Evolutionary conservation across 1,140 invertebrate genomes (phyloP).

Genomic region (Rhizoglyphus robini): DNA sequence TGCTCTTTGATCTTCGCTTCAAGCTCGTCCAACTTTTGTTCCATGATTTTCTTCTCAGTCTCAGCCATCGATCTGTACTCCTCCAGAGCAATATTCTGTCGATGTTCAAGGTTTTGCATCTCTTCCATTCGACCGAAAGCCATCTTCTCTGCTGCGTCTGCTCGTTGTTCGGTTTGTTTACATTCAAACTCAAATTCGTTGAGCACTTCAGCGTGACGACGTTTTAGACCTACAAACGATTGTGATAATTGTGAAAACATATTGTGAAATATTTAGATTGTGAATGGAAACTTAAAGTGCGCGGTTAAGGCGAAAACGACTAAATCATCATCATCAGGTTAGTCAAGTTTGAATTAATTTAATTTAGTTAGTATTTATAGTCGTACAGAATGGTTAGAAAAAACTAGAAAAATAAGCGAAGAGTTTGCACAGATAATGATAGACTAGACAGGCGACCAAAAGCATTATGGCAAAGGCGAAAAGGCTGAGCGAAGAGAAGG

Average conservation of each 20-base stretch:
- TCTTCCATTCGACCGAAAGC: not conserved
- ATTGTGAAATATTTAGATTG: too few species aligned
- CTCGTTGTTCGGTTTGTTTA: constrained; percentile 19
- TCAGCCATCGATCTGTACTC: constrained; percentile 16
- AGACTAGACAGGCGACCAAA: not conserved
- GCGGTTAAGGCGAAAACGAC: too few species aligned
- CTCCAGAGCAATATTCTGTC: not conserved
- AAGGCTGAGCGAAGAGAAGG: not conserved
- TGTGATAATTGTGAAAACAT: too few species aligned
- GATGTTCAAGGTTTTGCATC: constrained; percentile 4
- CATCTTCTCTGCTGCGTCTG: constrained; percentile 3
- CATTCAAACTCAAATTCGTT: constrained; percentile 25
- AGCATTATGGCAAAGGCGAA: not conserved
- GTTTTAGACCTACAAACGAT: not conserved
- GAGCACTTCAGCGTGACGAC: constrained; percentile 17
- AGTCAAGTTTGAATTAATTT: too few species aligned
- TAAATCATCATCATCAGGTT: too few species aligned
- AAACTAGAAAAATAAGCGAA: too few species aligned
- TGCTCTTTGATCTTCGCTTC: constrained; percentile 14
- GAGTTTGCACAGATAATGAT: not conserved
- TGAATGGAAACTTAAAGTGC: not conserved
- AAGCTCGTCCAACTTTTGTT: constrained; percentile 21
- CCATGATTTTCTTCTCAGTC: constrained; percentile 22
- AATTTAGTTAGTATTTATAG: too few species aligned
- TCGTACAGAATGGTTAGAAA: too few species aligned